Percentiles rank a stretch among this genome's conserved stretches.
phyloP scores from a whole-genome alignment of 2,797 vertebrate species.

The Glyptemys insculpta region DNA sequence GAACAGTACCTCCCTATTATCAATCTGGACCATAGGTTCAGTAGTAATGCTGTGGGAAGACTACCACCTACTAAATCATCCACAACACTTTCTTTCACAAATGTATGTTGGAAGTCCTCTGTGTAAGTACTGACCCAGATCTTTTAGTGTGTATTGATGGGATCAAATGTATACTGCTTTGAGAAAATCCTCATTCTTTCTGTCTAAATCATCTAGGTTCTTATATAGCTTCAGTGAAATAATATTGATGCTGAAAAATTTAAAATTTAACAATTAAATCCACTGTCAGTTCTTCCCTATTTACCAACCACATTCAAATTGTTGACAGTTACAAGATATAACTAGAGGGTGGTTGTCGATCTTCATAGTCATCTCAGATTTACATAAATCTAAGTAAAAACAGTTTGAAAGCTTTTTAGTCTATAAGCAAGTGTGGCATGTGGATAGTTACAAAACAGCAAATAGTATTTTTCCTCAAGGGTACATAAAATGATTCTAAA shows the following conservation, averaged over 20 bases:
- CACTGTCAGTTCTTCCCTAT: no score
- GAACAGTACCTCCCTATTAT: not conserved
- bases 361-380: not conserved
- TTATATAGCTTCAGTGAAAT: not conserved
- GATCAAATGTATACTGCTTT: not conserved
- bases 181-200: not conserved
- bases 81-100: not conserved
- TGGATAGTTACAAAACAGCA: not conserved
- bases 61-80: not conserved
- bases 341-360: not conserved
- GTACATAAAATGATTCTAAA: slow-evolving; percentile 57
- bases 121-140: not conserved
- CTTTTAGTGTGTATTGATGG: not conserved
- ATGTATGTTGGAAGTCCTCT: not conserved
- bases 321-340: not conserved
- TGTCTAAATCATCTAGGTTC: not conserved
- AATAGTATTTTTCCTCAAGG: not conserved
- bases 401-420: not conserved
- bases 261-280: not conserved
- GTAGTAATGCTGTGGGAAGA: not conserved
- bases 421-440: not conserved
- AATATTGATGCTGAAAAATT: not conserved
- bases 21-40: not conserved
- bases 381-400: not conserved
- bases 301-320: not conserved